These are phyloP conservation scores for Drosophila macrothrix DNA, from an alignment of 2,888 invertebrate species.

Conservation along the genomic window DNA sequence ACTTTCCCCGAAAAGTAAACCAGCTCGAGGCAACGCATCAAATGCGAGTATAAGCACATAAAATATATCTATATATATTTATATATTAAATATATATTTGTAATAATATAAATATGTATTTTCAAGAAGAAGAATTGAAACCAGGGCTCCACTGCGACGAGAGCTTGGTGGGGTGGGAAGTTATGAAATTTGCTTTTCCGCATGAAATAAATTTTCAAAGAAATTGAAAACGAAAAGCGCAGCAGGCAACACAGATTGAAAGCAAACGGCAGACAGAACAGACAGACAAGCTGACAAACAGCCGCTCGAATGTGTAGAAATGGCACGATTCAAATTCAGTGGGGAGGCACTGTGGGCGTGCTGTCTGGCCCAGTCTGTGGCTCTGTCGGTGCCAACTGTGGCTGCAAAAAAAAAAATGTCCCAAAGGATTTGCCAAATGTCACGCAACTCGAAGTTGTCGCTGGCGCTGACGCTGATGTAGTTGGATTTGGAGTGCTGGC, in stretches of 20 bases:
- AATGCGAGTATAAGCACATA: slow-evolving; percentile 67
- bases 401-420: slow-evolving; percentile 33
- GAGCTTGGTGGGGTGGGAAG: slow-evolving; percentile 17
- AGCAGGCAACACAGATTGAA: slow-evolving; percentile 66
- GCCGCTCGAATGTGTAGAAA: slow-evolving; percentile 52
- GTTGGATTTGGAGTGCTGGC: slow-evolving; percentile 21
- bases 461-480: slow-evolving; percentile 32
- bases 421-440: slow-evolving; percentile 73
- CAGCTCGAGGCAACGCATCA: slow-evolving; percentile 64
- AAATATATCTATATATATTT: slow-evolving; percentile 28
- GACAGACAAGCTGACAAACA: slow-evolving; percentile 44
- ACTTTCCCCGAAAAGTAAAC: slow-evolving; percentile 62
- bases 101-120: not conserved
- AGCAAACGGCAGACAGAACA: slow-evolving; percentile 61
- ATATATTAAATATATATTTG: slow-evolving; percentile 9
- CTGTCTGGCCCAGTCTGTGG: slow-evolving; percentile 20
- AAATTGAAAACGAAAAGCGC: slow-evolving; percentile 75
- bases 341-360: slow-evolving; percentile 1
- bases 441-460: slow-evolving; percentile 63
- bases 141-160: slow-evolving; percentile 5
- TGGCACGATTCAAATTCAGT: slow-evolving; percentile 45
- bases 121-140: slow-evolving; percentile 39
- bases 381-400: slow-evolving; percentile 15
- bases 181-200: slow-evolving; percentile 70
- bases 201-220: slow-evolving; percentile 72